These are phyloP conservation scores for Poecilus cupreus DNA, from an alignment of 2,888 invertebrate species.

Conservation along the genomic window DNA sequence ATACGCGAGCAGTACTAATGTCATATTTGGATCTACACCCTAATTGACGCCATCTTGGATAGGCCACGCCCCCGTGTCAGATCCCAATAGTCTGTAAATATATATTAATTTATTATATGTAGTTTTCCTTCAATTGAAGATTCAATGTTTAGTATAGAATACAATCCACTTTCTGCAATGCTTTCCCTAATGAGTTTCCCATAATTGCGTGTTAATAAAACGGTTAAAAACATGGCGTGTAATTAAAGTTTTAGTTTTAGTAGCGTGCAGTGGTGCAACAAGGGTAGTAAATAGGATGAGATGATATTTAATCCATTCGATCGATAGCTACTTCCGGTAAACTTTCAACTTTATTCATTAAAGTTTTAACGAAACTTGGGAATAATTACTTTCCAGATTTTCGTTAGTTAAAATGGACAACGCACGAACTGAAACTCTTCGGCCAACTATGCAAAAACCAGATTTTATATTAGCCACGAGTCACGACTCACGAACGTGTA, in stretches of 20 bases:
- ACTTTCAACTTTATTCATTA: conserved; percentile 48
- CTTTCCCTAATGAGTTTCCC: neutral
- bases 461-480: neutral
- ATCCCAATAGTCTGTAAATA: too few relatives aligned
- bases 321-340: neutral
- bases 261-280: neutral
- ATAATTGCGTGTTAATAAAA: neutral
- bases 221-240: neutral
- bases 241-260: neutral
- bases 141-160: too few relatives aligned
- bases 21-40: too few relatives aligned
- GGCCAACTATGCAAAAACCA: neutral
- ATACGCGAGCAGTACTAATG: too few relatives aligned
- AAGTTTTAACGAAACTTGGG: conserved; percentile 39
- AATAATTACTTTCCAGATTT: conserved; percentile 34
- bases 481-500: too few relatives aligned
- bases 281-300: neutral
- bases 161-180: too few relatives aligned
- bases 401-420: conserved; percentile 46
- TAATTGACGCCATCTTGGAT: too few relatives aligned
- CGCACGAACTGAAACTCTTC: neutral
- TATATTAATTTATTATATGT: too few relatives aligned
- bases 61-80: too few relatives aligned
- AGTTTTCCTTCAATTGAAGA: too few relatives aligned
- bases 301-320: conserved; percentile 15